Base-by-base conservation (phyloP, 2,113 vertebrate species). In the Poecile atricapillus region DNA sequence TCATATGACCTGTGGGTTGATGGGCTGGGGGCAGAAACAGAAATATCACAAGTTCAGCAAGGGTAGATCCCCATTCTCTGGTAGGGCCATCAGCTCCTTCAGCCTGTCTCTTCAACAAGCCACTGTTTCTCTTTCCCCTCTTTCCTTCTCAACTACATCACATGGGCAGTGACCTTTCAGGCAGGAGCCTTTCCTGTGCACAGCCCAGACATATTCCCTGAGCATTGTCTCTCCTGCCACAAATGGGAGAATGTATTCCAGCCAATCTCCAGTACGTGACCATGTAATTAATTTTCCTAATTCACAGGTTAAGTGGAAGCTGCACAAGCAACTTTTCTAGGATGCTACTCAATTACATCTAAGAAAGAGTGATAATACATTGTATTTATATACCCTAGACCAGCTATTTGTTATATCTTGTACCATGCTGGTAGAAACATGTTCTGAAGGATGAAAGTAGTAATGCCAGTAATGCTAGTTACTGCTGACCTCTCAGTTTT, bases 401-500 rank as follows among this genome's bases (percentile, higher is more conserved):
- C 28, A 63, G 24, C 21, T 78, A 16, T 78, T 83, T 63, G 41
- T 84, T 87, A 11, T 47, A 27, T 28, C 28, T 3, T 33, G 52
- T 10, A 52, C n/a, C 6, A 3, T 79, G 58, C 67, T 89, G 43
- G 41, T 56, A 76, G 69, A 69, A 89, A 60, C 49, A 64, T 24
- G 55, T 82, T 93, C 70, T 79, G 58, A 78, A 89, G 46, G 53
- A 52, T 71, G 52, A 91, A 84, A 49, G 16, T 25, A 59, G 49
- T 41, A 94, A 46, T 73, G 89, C 74, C 76, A 39, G 39, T 39
- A 39, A 39, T 39, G 39, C 39, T 39, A 39, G 39, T 39, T 39
- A 94, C 43, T 73, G 89, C 78, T 79, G 74, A 93, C 12, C 30
- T 71, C 17, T 10, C n/a, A 24, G 35, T 50, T 84, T 92, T 92